Percentiles rank a stretch among this genome's conserved stretches.
These are phyloP conservation scores for Empis stercorea DNA, from an alignment of 2,888 invertebrate genomes.

Conservation along the genomic window DNA sequence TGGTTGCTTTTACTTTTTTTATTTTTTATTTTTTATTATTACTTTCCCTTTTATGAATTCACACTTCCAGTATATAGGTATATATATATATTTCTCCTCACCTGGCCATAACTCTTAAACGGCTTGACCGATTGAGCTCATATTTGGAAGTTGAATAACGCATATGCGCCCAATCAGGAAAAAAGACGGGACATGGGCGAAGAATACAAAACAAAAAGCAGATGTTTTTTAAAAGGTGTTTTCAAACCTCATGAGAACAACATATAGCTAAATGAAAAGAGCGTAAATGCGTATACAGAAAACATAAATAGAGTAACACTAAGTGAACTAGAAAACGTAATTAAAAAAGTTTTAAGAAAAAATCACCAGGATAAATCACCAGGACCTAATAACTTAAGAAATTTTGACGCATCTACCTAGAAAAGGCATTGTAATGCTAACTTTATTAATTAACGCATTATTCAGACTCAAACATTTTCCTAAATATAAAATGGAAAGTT, in stretches of 20 bases:
- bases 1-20: no score
- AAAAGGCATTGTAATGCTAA: conserved; percentile 16
- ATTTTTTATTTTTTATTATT: no score
- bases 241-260: background rate
- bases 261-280: background rate
- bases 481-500: conserved; percentile 10
- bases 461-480: conserved; percentile 7
- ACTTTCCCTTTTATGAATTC: no score
- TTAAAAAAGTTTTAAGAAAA: conserved; percentile 9
- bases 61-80: no score
- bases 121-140: no score
- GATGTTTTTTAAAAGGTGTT: background rate
- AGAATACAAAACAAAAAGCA: no score
- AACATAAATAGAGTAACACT: background rate
- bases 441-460: conserved; percentile 1
- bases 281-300: background rate
- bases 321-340: no score
- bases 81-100: no score
- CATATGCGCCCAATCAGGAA: background rate
- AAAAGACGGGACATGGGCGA: no score
- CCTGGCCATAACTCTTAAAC: no score
- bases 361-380: conserved; percentile 16
- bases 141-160: no score
- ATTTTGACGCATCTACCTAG: conserved; percentile 15
- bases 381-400: conserved; percentile 17